Evolutionary conservation across 1,140 invertebrate genomes (phyloP).

Genomic region (Diachasmimorpha longicaudata): DNA sequence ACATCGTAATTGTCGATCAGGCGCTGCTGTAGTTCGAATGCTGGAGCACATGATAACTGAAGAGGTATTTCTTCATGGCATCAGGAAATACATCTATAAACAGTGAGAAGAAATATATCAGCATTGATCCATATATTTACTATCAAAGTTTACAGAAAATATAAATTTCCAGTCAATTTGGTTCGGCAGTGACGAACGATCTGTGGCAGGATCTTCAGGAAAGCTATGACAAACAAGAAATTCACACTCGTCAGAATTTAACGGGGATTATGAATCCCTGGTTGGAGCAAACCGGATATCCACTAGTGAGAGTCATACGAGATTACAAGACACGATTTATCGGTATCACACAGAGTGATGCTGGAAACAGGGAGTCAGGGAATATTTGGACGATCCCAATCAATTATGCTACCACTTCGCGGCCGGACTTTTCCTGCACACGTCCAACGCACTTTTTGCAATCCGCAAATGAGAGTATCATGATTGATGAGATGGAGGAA

Average conservation of each 20-base stretch:
- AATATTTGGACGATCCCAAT: slow-evolving; percentile 63
- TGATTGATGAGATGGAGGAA: slow-evolving; percentile 19
- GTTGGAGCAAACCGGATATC: slow-evolving; percentile 67
- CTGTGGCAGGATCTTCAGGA: slow-evolving; percentile 76
- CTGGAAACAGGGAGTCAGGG: neutral
- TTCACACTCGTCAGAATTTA: slow-evolving; percentile 57
- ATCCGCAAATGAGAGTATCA: slow-evolving; percentile 36
- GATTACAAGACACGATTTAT: slow-evolving; percentile 16
- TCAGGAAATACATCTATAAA: slow-evolving; percentile 50
- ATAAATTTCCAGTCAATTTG: slow-evolving; percentile 60
- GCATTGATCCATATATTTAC: neutral
- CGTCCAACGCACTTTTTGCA: slow-evolving; percentile 51
- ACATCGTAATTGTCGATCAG: slow-evolving; percentile 34
- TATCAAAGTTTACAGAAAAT: neutral
- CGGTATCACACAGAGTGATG: slow-evolving; percentile 13
- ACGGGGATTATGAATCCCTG: slow-evolving; percentile 67
- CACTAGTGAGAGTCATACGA: slow-evolving; percentile 61
- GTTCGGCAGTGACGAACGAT: slow-evolving; percentile 82
- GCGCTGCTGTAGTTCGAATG: slow-evolving; percentile 64
- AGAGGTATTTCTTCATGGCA: slow-evolving; percentile 54
- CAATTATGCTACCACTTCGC: slow-evolving; percentile 52
- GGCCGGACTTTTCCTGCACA: slow-evolving; percentile 50
- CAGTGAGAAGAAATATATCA: slow-evolving; percentile 47
- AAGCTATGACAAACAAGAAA: slow-evolving; percentile 52
- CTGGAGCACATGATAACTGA: slow-evolving; percentile 60